Percentiles rank a stretch among this genome's conserved stretches.
Evolutionary conservation across 2,113 vertebrate genomes (phyloP).

Genomic region (Neoarius graeffei): DNA sequence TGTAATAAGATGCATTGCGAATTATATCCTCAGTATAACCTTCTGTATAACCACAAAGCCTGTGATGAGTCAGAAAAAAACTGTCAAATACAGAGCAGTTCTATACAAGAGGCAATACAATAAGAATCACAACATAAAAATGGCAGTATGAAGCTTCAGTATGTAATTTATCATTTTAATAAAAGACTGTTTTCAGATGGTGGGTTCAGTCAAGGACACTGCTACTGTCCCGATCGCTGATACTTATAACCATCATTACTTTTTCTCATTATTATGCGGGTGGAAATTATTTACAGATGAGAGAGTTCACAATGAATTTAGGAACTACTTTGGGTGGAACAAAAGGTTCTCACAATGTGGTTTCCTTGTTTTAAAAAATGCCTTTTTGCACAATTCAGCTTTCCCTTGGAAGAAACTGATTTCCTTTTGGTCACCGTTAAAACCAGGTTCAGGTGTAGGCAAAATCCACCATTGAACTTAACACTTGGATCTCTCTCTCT

Average conservation of each 20-base stretch:
- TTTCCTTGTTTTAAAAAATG: not conserved
- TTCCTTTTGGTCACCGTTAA: not conserved
- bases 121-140: not conserved
- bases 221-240: not conserved
- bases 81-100: not conserved
- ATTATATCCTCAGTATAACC: not conserved
- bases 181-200: not conserved
- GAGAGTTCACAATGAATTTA: not conserved
- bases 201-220: not conserved
- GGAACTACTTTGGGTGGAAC: not conserved
- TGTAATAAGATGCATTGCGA: not conserved
- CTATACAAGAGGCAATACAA: not conserved
- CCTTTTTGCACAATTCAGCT: not conserved
- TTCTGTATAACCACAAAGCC: not conserved
- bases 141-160: not conserved
- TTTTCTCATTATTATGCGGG: conserved; percentile 14
- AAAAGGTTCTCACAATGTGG: not conserved
- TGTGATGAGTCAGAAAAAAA: not conserved
- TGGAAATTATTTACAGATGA: not conserved
- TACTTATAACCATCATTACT: not conserved
- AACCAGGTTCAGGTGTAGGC: not conserved
- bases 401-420: not conserved
- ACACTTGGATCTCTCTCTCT: not conserved
- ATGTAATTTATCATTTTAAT: not conserved
- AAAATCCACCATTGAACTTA: no score